Conservation (phyloP, 2,113 vertebrate species). For the Leucosticte australis region DNA sequence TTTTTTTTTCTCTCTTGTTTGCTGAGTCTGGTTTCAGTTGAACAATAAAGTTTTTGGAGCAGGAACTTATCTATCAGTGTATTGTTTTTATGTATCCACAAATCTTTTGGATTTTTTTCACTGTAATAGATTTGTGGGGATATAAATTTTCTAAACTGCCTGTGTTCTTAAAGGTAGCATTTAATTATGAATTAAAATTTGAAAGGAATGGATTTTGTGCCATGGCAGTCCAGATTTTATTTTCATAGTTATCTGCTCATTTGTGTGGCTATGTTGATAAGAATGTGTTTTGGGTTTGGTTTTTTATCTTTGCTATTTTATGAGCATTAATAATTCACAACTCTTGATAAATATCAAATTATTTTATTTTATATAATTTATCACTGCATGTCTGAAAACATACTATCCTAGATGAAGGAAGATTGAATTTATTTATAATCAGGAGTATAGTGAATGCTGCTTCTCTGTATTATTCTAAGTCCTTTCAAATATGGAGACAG, state of each 20-base stretch:
- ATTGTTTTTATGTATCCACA: neutral
- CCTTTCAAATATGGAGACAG: neutral
- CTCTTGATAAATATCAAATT: neutral
- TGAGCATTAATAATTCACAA: neutral
- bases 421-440: neutral
- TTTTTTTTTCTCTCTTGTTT: neutral
- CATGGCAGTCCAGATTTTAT: neutral
- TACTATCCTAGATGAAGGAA: neutral
- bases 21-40: neutral
- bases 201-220: neutral
- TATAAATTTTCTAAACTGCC: neutral
- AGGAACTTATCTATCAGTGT: neutral
- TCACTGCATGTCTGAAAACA: neutral
- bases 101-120: neutral
- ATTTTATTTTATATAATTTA: neutral
- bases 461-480: neutral
- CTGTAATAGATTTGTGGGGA: neutral
- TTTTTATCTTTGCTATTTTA: neutral
- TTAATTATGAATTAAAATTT: neutral
- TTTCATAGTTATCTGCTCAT: neutral
- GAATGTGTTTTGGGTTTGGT: neutral
- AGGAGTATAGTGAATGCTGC: too few species aligned
- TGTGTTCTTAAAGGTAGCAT: neutral
- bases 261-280: neutral
- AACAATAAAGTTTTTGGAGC: neutral